Evolutionary conservation across 2,113 vertebrate species (phyloP), one percentile per base, ranked within the genome.

Genomic region (Ursus arctos): DNA sequence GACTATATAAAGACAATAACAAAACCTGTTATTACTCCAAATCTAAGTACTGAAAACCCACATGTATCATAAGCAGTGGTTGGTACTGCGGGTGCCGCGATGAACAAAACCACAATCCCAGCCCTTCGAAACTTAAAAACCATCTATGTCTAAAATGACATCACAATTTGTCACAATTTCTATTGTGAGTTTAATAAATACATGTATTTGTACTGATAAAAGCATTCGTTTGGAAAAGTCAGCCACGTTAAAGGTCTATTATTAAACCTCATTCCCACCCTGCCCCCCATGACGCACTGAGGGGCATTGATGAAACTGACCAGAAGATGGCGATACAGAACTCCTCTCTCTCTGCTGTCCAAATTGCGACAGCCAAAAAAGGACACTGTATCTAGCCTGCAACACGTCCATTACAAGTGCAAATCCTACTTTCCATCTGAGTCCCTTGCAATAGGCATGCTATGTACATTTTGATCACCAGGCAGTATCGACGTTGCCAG

Each of bases 261-360:
- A 26, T 43, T 16, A 88, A 92, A 22, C 2, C 43, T 77, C 36
- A n/a, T 4, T 7, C 26, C 63, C 14, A 31, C 31, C 31, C 31
- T 31, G 14, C 63, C 63, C 6, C 31, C 31, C 31, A 53, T 13
- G 13, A 82, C 86, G n/a, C 13, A 1, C 4, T 67, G 16, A 16
- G 49, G 76, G 80, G 67, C 57, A 24, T 61, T 55, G 28, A 63
- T 57, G 55, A 55, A 51, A 89, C n/a, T 94, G 33, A 82, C 92
- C 86, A 96, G 95, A 26, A 96, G 97, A 53, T 94, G 95, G 95
- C 95, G 94, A 21, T 51, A 19, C 19, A 33, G 7, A 74, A 4
- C 77, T 65, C 43, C 13, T 15, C 6, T 71, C 40, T 28, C 49
- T 53, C 28, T 63, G 10, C 43, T 18, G 6, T 43, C 24, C 1